Percentiles rank a stretch among this genome's conserved stretches.
Evolutionary conservation across 2,888 invertebrate species (phyloP).

Genomic region (Zaprionus obscuricornis): DNA sequence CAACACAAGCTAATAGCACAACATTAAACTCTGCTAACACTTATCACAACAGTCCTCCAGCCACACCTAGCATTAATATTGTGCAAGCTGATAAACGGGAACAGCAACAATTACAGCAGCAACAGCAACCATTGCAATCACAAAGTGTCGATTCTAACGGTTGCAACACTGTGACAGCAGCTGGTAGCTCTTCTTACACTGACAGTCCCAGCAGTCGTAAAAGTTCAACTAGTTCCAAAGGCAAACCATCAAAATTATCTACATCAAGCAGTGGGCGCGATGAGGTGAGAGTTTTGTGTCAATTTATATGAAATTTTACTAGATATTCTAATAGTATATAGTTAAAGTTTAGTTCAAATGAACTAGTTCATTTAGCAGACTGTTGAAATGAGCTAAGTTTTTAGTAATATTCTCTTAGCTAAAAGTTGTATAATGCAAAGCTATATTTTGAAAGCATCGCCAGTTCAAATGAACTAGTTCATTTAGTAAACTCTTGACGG

Average conservation of each 20-base stretch:
- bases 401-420: too few species aligned
- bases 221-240: conserved; percentile 68
- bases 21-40: too few species aligned
- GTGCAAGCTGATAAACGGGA: conserved; percentile 33
- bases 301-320: background rate
- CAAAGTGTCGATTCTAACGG: conserved; percentile 64
- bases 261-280: conserved; percentile 68
- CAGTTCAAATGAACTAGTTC: too few species aligned
- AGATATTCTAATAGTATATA: background rate
- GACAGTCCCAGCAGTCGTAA: conserved; percentile 82
- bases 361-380: too few species aligned
- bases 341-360: too few species aligned
- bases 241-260: conserved; percentile 59
- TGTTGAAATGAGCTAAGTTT: too few species aligned
- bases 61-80: conserved; percentile 59
- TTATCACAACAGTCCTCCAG: conserved; percentile 27
- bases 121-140: conserved; percentile 21
- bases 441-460: too few species aligned
- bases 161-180: conserved; percentile 3
- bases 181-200: conserved; percentile 74
- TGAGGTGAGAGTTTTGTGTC: conserved; percentile 52
- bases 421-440: too few species aligned
- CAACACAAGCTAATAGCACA: conserved; percentile 5
- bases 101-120: conserved; percentile 21
- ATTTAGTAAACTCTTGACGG: too few species aligned